Evolutionary conservation across 2,797 vertebrate genomes (phyloP).

Genomic region (Psittacula echo): DNA sequence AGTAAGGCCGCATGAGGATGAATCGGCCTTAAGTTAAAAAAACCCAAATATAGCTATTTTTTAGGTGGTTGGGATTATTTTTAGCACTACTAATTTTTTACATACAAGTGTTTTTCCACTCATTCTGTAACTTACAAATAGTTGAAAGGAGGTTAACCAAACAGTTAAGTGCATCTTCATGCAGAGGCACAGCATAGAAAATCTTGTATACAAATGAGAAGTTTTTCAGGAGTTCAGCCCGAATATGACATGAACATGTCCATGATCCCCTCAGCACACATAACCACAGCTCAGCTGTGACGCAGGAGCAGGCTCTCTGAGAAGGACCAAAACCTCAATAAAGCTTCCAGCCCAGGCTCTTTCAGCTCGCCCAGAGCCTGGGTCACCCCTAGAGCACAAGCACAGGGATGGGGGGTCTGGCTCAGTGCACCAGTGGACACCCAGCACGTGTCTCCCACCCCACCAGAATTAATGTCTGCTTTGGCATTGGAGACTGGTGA

Average conservation of each 20-base stretch:
- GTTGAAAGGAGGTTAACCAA: background rate
- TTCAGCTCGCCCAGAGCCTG: background rate
- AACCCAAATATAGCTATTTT: background rate
- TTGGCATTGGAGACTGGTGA: background rate
- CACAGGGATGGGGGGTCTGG: background rate
- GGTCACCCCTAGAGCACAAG: background rate
- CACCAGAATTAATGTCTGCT: background rate
- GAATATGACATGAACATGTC: background rate
- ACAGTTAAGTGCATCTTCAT: background rate
- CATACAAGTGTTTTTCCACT: background rate
- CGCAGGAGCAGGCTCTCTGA: too few relatives aligned
- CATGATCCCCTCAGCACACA: rapidly evolving
- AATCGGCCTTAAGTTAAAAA: background rate
- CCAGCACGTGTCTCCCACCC: background rate
- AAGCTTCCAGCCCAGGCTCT: background rate
- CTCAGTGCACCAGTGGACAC: background rate
- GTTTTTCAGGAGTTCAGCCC: background rate
- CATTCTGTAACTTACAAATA: background rate
- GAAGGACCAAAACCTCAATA: background rate
- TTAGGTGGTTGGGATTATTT: background rate
- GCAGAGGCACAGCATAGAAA: background rate
- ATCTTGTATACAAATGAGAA: background rate
- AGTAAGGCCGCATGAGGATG: background rate
- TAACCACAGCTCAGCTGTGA: background rate
- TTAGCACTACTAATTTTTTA: background rate